Base-by-base conservation (phyloP, 2,888 invertebrate genomes). In the Scaeva pyrastri region DNA sequence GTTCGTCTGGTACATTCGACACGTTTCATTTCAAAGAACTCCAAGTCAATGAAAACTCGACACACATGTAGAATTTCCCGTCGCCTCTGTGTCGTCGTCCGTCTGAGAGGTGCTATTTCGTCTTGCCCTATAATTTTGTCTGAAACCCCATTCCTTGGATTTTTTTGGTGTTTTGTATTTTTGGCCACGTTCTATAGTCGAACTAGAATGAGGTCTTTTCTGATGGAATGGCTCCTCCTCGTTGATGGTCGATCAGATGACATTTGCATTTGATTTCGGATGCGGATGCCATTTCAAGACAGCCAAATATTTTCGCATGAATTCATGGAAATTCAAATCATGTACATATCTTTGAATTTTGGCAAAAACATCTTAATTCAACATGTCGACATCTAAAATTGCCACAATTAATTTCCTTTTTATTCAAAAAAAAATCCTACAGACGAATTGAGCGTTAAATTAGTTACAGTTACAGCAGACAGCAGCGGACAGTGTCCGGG, bases 1-100 rank as follows among this genome's bases (percentile, higher is more conserved):
- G 74, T 68, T 39, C 31, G 31, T 60, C 50, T 79, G 45, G 41
- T 60, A 52, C 19, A 74, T 68, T 60, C 60, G 68, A 55, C 5
- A 39, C 62, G 39, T 52, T 70, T 45, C 62, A 81, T 81, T 75
- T 81, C 75, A 81, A 81, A 75, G 80, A 36, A 39, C n/a, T 45
- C 14, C 31, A 31, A 73, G 36, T 52, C 31, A 73, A 16, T 43
- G 64, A 11, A 62, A 48, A 14, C 43, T 21, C 21, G 14, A 43
- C 23, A n/a, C n/a, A n/a, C n/a, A n/a, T n/a, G n/a, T n/a, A n/a
- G n/a, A n/a, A n/a, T n/a, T n/a, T n/a, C n/a, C n/a, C n/a, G n/a
- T n/a, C n/a, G n/a, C n/a, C n/a, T n/a, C n/a, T n/a, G n/a, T n/a
- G n/a, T n/a, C n/a, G n/a, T n/a, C n/a, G n/a, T n/a, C n/a, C n/a